Percentiles rank a stretch among this genome's conserved stretches.
These are phyloP conservation scores for Champsocephalus esox DNA, from an alignment of 2,797 vertebrate genomes.

Conservation along the genomic window DNA sequence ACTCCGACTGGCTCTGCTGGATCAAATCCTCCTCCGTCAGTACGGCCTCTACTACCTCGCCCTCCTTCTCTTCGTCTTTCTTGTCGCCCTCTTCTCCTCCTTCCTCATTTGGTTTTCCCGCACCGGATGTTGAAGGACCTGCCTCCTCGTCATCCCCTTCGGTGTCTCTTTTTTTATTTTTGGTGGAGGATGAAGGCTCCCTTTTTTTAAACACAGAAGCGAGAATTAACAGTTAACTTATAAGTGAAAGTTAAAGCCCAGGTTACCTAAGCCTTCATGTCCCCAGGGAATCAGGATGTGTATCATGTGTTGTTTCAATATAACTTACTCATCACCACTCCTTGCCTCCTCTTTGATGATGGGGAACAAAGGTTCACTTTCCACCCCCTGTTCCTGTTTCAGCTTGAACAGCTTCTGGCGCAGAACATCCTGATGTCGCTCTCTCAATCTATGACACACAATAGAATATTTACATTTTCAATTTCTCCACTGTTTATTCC, in stretches of 20 bases:
- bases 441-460: conserved; percentile 87
- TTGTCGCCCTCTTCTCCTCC: conserved; percentile 57
- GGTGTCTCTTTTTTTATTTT: background rate
- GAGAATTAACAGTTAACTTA: background rate
- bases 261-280: background rate
- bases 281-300: background rate
- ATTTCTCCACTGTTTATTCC: background rate
- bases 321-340: conserved; percentile 80
- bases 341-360: conserved; percentile 91
- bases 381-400: conserved; percentile 98
- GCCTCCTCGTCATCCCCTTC: conserved; percentile 38
- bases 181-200: conserved; percentile 50
- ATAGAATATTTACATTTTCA: background rate
- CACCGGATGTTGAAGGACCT: conserved; percentile 61
- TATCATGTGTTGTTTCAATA: background rate
- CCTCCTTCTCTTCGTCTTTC: conserved; percentile 70
- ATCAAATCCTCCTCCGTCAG: conserved; percentile 97
- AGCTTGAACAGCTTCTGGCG: conserved; percentile 97
- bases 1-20: conserved; percentile 97
- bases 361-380: conserved; percentile 95
- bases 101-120: conserved; percentile 45
- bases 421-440: conserved; percentile 96
- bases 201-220: conserved; percentile 13
- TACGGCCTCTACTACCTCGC: conserved; percentile 89
- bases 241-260: background rate